phyloP scores from a whole-genome alignment of 2,797 vertebrate genomes.

The Morelia viridis region DNA sequence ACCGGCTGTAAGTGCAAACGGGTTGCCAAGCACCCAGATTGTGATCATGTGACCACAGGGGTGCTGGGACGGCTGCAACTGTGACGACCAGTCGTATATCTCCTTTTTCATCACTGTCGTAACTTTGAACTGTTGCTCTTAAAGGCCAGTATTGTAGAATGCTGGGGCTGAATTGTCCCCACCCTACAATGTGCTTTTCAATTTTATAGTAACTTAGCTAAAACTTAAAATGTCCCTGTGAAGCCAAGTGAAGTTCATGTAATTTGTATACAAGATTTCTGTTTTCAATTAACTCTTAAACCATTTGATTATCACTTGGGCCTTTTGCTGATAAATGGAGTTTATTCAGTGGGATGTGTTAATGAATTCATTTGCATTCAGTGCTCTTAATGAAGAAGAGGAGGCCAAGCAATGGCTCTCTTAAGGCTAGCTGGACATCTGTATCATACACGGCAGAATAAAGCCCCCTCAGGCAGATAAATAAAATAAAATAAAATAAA shows the following conservation, averaged over 20 bases:
- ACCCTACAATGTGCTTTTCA: neutral
- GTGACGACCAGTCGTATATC: no score
- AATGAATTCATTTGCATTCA: constrained; percentile 67
- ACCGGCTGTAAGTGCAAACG: no score
- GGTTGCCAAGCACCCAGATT: no score
- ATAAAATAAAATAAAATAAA: neutral
- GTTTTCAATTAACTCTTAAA: constrained; percentile 61
- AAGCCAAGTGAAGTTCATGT: constrained; percentile 18
- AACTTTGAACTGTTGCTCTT: neutral
- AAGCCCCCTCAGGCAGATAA: neutral
- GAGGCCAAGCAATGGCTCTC: neutral
- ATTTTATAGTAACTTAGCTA: neutral
- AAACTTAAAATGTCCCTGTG: neutral
- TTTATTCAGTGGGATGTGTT: constrained; percentile 44
- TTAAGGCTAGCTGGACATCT: neutral
- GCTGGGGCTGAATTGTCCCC: neutral
- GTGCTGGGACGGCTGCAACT: no score
- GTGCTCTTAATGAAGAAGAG: constrained; percentile 49
- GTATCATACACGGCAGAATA: neutral
- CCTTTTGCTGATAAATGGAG: constrained; percentile 62
- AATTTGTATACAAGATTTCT: constrained; percentile 33
- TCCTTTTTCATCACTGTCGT: no score
- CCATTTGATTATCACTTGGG: constrained; percentile 55
- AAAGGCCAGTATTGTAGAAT: neutral
- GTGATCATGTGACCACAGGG: no score